Percentiles rank a stretch among this genome's conserved stretches.
Evolutionary conservation across 2,888 invertebrate species (phyloP).

Genomic region (Hypomecis punctinalis): DNA sequence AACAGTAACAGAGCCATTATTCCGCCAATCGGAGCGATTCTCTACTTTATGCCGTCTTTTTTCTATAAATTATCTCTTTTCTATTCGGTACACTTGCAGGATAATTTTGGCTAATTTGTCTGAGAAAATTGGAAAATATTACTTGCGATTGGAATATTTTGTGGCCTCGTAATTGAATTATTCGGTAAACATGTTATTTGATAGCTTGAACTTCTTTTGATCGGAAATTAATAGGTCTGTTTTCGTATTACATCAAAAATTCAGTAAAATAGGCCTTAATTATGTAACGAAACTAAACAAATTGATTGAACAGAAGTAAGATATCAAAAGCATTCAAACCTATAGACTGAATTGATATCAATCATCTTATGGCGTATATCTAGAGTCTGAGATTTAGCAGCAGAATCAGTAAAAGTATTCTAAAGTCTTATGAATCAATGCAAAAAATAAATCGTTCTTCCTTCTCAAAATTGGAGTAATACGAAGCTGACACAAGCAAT

Average conservation of each 20-base stretch:
- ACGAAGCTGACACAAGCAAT: conserved; percentile 33
- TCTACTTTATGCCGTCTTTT: conserved; percentile 23
- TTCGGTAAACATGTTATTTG: not conserved
- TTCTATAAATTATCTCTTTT: conserved; percentile 14
- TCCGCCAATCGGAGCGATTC: conserved; percentile 31
- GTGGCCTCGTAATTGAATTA: not conserved
- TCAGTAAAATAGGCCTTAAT: not conserved
- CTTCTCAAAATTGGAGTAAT: not conserved
- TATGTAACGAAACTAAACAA: not conserved
- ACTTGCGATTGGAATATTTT: not conserved
- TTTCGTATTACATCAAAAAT: not conserved
- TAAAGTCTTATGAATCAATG: not conserved
- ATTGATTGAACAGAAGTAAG: no score
- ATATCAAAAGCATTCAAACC: no score
- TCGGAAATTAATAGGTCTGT: conserved; percentile 6
- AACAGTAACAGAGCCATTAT: conserved; percentile 42
- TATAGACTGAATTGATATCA: no score
- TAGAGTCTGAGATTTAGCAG: no score
- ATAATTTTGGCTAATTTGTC: conserved; percentile 2
- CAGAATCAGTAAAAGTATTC: no score
- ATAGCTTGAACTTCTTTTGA: not conserved
- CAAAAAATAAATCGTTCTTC: not conserved
- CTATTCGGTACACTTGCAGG: conserved; percentile 8
- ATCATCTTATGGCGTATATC: no score
- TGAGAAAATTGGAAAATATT: not conserved